Conservation (phyloP, 2,888 invertebrate genomes). For the Poecilobothrus nobilitatus region DNA sequence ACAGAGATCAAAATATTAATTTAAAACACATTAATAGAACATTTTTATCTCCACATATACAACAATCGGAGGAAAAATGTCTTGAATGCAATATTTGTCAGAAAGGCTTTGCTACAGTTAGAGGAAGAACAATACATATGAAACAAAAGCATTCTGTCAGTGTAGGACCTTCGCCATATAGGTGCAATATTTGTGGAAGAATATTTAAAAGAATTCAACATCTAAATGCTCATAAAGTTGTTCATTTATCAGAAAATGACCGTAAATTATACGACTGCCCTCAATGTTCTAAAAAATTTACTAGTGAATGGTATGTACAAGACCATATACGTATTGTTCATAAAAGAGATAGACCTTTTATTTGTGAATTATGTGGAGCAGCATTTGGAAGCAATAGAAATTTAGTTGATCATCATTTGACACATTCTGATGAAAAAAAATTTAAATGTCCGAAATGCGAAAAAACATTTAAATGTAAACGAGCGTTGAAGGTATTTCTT, state of each 20-base stretch:
- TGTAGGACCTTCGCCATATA: not conserved
- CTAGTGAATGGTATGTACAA: not conserved
- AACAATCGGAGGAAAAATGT: not conserved
- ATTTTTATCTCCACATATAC: not conserved
- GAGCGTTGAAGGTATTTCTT: constrained; percentile 30
- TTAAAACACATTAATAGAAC: not conserved
- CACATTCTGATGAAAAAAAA: constrained; percentile 45
- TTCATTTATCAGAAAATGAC: constrained; percentile 19
- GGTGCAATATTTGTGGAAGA: not conserved
- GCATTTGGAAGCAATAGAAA: constrained; percentile 5
- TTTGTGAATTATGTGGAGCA: constrained; percentile 45
- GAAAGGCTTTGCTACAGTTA: not conserved
- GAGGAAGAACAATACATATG: not conserved
- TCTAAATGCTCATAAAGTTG: constrained; percentile 18
- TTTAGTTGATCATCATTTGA: constrained; percentile 37
- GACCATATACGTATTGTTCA: constrained; percentile 10
- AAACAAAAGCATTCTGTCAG: not conserved
- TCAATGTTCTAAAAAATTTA: constrained; percentile 19
- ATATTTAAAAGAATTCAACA: constrained; percentile 4
- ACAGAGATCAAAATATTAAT: not conserved
- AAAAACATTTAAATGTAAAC: constrained; percentile 38
- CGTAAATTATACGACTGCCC: constrained; percentile 22
- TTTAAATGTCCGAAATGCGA: constrained; percentile 42
- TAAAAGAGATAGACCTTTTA: constrained; percentile 40
- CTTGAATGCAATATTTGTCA: constrained; percentile 2